Base-by-base conservation (phyloP, 2,888 invertebrate species). In the Limnephilus auricula region DNA sequence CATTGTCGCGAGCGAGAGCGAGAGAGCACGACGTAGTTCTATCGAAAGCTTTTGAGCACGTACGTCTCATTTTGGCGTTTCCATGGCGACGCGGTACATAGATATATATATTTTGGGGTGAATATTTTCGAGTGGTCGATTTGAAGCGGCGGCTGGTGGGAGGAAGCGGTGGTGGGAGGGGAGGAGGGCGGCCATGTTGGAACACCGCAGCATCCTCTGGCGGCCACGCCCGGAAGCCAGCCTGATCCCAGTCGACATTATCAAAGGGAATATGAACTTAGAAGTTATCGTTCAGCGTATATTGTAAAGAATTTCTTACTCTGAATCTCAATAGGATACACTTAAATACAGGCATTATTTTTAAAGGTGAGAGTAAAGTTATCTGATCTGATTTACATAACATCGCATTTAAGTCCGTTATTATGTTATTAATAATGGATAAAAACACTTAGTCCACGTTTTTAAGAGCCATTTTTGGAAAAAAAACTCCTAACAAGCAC, bases 91-190 rank as follows among this genome's bases (percentile, higher is more conserved):
- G 94, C 94, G 93, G 94, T 65, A 65, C 25, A 78, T 94, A 94
- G 95, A 95, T 95, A 95, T 95, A 95, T 95, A 95, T 95, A 95
- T 94, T 96, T 96, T 79, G 95, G 96, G 96, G 96, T 96, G 96
- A 96, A 96, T 96, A 96, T 96, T 96, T 96, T 96, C 95, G 79
- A 87, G 80, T 87, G 83, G 86, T 85, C 91, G 90, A 83, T 91
- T 91, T 94, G 94, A 89, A 92, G 94, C 95, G 94, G 80, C 45
- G 94, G 94, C 65, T n/a, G 90, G 92, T 90, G 90, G 89, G 94
- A 95, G 65, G 65, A 65, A 65, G 50, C 94, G 86, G 32, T 94
- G 94, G 90, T 91, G 88, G 85, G 85, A 94, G 95, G 95, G 95
- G 94, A 45, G 79, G 65, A 79, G 88, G 95, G 95, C 95, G 94